Conservation (phyloP, 2,113 vertebrate species). For the Siniperca knerii region DNA sequence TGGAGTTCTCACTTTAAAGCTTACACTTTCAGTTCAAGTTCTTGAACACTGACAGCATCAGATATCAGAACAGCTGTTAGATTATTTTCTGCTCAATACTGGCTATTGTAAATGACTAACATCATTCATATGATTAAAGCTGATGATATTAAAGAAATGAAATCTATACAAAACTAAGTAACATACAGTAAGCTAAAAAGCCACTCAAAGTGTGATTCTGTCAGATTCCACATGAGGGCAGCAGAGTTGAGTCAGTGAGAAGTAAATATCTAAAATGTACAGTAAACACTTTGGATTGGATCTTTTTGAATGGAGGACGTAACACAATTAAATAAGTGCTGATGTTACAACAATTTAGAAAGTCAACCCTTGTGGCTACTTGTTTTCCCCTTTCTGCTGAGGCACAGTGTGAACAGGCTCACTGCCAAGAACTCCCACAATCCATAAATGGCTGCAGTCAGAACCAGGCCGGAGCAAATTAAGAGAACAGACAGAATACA, state of each 20-base stretch:
- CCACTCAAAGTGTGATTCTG: background rate
- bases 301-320: constrained; percentile 2
- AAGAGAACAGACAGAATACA: background rate
- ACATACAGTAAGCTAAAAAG: background rate
- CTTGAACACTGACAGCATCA: background rate
- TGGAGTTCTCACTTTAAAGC: background rate
- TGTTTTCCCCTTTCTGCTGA: constrained; percentile 7
- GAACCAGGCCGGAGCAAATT: background rate
- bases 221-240: constrained; percentile 58
- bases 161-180: background rate
- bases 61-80: background rate
- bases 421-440: background rate
- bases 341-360: constrained; percentile 11
- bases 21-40: background rate
- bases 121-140: background rate
- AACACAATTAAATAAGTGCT: constrained; percentile 16
- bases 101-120: background rate
- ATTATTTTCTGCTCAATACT: background rate
- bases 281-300: background rate
- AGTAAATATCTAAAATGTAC: background rate
- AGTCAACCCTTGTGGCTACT: background rate
- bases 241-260: constrained; percentile 37
- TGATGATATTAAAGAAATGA: background rate
- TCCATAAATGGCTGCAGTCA: constrained; percentile 26
- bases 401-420: constrained; percentile 14